Base-by-base conservation (phyloP, 2,888 invertebrate species). In the Crepidodera aurea region DNA sequence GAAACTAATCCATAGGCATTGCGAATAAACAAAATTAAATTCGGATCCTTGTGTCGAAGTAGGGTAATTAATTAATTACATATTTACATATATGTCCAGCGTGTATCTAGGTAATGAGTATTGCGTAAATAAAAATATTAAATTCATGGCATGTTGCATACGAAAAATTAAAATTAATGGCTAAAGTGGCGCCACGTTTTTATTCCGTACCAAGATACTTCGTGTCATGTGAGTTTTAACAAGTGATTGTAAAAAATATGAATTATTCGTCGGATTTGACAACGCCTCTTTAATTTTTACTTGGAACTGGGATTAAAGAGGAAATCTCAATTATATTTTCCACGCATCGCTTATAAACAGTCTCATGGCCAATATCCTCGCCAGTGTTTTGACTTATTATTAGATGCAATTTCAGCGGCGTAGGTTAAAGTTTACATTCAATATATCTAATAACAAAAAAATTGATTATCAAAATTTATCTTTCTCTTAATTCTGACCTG, bases 271-370 rank as follows among this genome's bases (percentile, higher is more conserved):
- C 48, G 48, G 12, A 50, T 57, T 56, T 37, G 54, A 56, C 55
- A 46, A 32, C 51, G 61, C 61, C 56, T 57, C 22, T 57, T 29
- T 57, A 57, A 59, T 61, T 64, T 61, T 58, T 61, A 54, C 53
- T 57, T 58, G 51, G 57, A 61, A 64, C 51, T 60, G 51, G 34
- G 44, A 60, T 57, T 60, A 59, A 59, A 62, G 55, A 62, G 65
- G 65, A 65, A 65, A 65, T 65, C 64, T 60, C 64, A 64, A 64
- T 64, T 60, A 60, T 54, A 54, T 54, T 64, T 60, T 65, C 59
- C 65, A 54, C 58, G 58, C 60, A 54, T 55, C 60, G 56, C 57
- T 51, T 53, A 62, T 51, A 62, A 62, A 62, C 62, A 62, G 62
- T 62, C 62, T 62, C 62, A 62, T 62, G 62, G 62, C 62, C 62